Conservation (phyloP, 2,113 vertebrate genomes). For the Globicephala melas region DNA sequence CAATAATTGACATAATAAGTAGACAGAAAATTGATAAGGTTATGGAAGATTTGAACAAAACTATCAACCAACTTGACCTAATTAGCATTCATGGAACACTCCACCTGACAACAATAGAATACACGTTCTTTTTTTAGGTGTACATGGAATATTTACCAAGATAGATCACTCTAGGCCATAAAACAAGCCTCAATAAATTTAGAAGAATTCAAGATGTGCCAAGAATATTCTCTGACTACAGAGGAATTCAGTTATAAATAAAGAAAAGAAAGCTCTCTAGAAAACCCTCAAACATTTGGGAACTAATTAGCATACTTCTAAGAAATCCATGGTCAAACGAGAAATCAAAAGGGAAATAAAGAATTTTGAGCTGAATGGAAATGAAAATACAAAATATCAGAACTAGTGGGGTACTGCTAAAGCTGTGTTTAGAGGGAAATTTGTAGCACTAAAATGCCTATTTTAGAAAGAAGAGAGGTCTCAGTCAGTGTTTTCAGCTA, state of each 20-base stretch:
- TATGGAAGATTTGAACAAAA: not conserved
- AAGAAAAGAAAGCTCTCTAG: not conserved
- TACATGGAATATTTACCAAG: not conserved
- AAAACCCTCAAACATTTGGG: not conserved
- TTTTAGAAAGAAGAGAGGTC: not conserved
- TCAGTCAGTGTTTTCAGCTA: not conserved
- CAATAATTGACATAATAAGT: not conserved
- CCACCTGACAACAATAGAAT: not conserved
- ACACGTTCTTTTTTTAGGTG: not conserved
- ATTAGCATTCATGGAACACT: not conserved
- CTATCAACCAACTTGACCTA: not conserved
- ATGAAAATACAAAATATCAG: not conserved
- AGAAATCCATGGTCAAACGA: not conserved
- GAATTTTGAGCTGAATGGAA: not conserved
- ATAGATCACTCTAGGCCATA: not conserved
- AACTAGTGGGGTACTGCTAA: not conserved
- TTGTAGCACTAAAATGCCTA: not conserved
- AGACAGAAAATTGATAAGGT: not conserved
- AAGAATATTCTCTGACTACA: not conserved
- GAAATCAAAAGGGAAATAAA: not conserved
- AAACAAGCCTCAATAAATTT: not conserved
- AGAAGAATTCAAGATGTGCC: not conserved
- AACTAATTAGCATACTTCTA: not conserved
- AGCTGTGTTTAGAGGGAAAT: not conserved
- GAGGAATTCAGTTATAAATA: not conserved